Base-by-base conservation (phyloP, 2,888 invertebrate species). In the Zele albiditarsus region DNA sequence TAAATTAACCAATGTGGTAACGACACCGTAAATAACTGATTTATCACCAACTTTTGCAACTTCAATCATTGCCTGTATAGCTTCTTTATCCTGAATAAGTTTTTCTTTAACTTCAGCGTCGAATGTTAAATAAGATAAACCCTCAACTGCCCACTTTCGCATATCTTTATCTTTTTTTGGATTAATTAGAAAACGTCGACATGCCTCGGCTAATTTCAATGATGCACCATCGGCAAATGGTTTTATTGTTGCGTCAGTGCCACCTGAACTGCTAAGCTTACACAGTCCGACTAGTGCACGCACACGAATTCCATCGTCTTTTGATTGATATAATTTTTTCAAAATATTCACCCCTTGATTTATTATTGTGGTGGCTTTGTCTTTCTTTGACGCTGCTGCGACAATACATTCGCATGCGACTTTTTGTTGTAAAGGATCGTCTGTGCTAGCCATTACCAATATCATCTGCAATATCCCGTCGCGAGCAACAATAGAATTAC, bases 31-130 rank as follows among this genome's bases (percentile, higher is more conserved):
- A 1, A 97, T 90, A 62, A 95, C 95, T 12, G 96, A 96, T 84
- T 97, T 95, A 85, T 97, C 95, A 0, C 96, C 97, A 71, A 92
- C 93, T 90, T 94, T 95, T 0, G 98, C 97, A 71, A 99, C 90
- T 85, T 97, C 96, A 84, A 98, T 95, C 74, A 99, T 92, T 0
- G 97, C 94, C 84, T 93, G 93, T 71, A 99, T 90, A 0, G 98
- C 96, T 23, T 93, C 86, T 85, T 91, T 92, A 87, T 99, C 98
- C 86, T 96, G 95, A 63, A 97, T 94, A 53, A 99, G 90, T 88
- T 97, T 97, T 88, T 99, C 99, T 88, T 99, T 99, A 0, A 99
- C 98, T 89, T 99, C 99, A 12, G 98, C 99, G 91, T 99, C 99
- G 74, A 99, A 91, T 0, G 98, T 98, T 6, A 99, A 91, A 87